Evolutionary conservation across 2,888 invertebrate genomes (phyloP).

Genomic region (Hirudinaria manillensis): DNA sequence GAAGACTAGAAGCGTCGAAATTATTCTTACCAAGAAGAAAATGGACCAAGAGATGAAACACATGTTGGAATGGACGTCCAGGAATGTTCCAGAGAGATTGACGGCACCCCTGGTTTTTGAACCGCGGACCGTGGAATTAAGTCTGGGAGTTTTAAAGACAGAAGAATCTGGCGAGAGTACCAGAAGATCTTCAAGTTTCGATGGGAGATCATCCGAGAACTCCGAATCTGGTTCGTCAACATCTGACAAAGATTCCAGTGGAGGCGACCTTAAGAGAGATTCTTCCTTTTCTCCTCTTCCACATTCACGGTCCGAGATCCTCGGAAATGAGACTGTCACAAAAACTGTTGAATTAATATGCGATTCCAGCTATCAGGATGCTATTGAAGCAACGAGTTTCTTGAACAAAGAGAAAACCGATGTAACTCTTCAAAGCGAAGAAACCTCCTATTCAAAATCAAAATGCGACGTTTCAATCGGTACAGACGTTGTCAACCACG

Average conservation of each 20-base stretch:
- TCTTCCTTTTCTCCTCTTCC: not conserved
- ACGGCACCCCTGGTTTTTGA: not conserved
- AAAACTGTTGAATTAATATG: too few species aligned
- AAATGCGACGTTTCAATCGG: not conserved
- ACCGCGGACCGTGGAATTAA: not conserved
- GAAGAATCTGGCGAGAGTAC: not conserved
- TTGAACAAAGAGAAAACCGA: too few species aligned
- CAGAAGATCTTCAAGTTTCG: not conserved
- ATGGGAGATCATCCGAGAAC: not conserved
- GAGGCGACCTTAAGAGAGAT: not conserved
- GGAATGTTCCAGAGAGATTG: constrained; percentile 42
- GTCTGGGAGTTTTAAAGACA: not conserved
- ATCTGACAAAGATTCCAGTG: not conserved
- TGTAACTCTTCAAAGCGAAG: too few species aligned
- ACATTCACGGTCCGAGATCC: not conserved
- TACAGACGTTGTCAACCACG: not conserved
- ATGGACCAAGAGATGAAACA: constrained; percentile 48
- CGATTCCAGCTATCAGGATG: too few species aligned
- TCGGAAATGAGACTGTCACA: not conserved
- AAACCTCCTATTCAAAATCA: not conserved
- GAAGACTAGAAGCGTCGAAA: constrained; percentile 51
- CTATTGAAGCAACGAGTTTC: too few species aligned
- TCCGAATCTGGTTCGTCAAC: not conserved
- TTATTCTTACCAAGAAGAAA: constrained; percentile 50
- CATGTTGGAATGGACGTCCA: constrained; percentile 44